Conservation (phyloP, 2,797 vertebrate species). For the Coccyzus lansbergi region DNA sequence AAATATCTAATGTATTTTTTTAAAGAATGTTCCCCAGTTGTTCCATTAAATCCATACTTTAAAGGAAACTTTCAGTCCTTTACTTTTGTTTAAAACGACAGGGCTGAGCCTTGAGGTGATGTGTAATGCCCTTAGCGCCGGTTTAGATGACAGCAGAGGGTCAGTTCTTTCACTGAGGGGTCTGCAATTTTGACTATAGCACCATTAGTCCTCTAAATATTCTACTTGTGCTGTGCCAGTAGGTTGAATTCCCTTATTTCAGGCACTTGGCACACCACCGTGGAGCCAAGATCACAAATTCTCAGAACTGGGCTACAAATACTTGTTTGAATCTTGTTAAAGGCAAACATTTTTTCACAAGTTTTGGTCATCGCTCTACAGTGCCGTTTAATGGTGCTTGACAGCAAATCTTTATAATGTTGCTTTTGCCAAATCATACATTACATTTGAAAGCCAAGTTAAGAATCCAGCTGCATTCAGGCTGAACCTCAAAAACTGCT, state of each 20-base stretch:
- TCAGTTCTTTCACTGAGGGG: background rate
- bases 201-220: background rate
- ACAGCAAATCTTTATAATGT: background rate
- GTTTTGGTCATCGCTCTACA: background rate
- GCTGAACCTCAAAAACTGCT: background rate
- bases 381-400: background rate
- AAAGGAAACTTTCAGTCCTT: background rate
- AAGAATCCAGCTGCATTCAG: background rate
- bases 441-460: background rate
- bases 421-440: background rate
- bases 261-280: background rate
- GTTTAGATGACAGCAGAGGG: background rate
- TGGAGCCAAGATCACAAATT: background rate
- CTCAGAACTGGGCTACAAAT: background rate
- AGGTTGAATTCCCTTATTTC: background rate
- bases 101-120: background rate
- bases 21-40: background rate
- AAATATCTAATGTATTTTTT: fast-evolving
- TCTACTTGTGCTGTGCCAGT: background rate
- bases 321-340: background rate
- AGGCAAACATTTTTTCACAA: background rate
- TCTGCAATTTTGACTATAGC: background rate
- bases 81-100: background rate
- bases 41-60: background rate
- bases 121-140: background rate